Base-by-base conservation (phyloP, 2,113 vertebrate species). In the Chionomys nivalis region DNA sequence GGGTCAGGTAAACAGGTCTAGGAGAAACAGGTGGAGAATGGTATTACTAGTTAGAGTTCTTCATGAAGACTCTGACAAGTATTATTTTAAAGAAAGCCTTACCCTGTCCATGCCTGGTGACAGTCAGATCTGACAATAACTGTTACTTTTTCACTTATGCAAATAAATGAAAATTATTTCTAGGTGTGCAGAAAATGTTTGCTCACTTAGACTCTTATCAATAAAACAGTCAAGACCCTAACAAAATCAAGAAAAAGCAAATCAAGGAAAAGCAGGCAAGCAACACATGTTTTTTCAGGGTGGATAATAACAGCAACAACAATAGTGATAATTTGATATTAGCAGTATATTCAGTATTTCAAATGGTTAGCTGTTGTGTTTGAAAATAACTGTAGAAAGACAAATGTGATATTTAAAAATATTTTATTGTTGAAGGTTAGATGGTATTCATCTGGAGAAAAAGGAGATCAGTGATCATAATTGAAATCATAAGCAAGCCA, bases 401-500 rank as follows among this genome's bases (percentile, higher is more conserved):
- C 10, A 95, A 94, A 91, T 85, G 42, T 76, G 36, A 87, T 92
- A 91, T 95, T 89, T 21, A 92, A 70, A 96, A 94, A 93, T 93
- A 95, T 26, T 95, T 24, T 79, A 72, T 39, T 94, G 26, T 87
- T 94, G 70, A 94, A 91, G 58, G 19, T 13, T 87, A 93, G 26
- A 73, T 28, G 19, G 24, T 55, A 47, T 31, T 12, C 21, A 81
- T 91, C 44, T 95, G 78, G 55, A 93, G 55, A 83, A 89, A 77
- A 82, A 95, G 83, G 94, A 87, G 78, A 88, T 83, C 66, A 95
- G 68, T 85, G 83, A 68, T 28, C 91, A 0, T 96, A 92, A 91
- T 55, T 97, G 49, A 95, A 95, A 95, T 75, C 83, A 96, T 89
- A 95, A 88, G 44, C 73, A 73, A 94, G 31, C 33, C 85, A 31